Conservation (phyloP, 2,113 vertebrate species). For the Mixornis gularis region DNA sequence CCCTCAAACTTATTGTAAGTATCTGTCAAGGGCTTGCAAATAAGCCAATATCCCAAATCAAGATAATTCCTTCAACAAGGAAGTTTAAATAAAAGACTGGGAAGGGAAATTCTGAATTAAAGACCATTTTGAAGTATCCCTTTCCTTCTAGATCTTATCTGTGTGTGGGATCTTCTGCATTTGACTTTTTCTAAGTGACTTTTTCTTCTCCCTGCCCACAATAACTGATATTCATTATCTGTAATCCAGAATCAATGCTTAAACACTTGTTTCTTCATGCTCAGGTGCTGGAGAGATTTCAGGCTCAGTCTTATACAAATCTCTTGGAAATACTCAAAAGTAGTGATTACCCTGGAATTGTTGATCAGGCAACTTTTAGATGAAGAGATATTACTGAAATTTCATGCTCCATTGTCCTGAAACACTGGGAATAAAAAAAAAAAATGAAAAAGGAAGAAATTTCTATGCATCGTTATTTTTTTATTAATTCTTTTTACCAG, state of each 20-base stretch:
- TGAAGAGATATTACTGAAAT: neutral
- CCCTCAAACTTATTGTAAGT: neutral
- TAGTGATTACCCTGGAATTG: neutral
- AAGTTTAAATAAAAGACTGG: neutral
- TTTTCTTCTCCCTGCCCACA: neutral
- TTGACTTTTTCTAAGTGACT: neutral
- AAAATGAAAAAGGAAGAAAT: neutral
- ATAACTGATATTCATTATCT: neutral
- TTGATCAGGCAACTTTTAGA: neutral
- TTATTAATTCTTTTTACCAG: neutral
- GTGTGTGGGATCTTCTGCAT: neutral
- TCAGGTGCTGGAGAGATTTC: neutral
- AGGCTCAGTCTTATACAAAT: neutral
- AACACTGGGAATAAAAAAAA: neutral
- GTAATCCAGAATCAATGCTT: neutral
- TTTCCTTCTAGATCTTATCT: neutral
- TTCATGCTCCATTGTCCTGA: neutral
- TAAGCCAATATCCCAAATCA: neutral
- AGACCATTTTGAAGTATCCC: neutral
- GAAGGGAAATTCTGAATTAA: neutral
- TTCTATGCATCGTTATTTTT: neutral
- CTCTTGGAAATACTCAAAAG: neutral
- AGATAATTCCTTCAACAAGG: neutral
- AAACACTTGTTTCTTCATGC: neutral
- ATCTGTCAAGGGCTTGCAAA: neutral